Evolutionary conservation across 2,797 vertebrate species (phyloP).

Genomic region (Poliocrania exsul): DNA sequence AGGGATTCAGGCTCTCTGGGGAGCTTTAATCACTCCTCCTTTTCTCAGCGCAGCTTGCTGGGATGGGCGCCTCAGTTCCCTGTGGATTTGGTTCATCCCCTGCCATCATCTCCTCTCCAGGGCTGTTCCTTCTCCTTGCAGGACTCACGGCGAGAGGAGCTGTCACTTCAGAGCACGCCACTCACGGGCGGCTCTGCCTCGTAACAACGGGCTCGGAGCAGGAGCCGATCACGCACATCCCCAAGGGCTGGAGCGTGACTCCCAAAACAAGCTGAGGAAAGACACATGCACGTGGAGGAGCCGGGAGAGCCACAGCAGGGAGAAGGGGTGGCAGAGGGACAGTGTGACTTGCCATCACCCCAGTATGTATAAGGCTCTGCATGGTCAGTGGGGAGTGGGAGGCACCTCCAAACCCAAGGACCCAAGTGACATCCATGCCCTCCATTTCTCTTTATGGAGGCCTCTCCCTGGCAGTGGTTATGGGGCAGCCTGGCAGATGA

Average conservation of each 20-base stretch:
- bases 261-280: not conserved
- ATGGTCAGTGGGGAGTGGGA: accelerated
- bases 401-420: not conserved
- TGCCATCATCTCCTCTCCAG: not conserved
- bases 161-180: conserved; percentile 9
- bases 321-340: not conserved
- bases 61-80: not conserved
- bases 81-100: not conserved
- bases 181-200: not conserved
- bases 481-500: not conserved
- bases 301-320: accelerated
- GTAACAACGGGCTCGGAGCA: accelerated
- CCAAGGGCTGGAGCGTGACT: not conserved
- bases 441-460: not conserved
- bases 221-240: not conserved
- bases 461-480: not conserved
- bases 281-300: accelerated
- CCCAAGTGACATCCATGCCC: not conserved
- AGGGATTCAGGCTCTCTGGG: not conserved
- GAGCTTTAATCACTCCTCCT: not conserved
- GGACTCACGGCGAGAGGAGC: not conserved
- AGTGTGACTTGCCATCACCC: not conserved
- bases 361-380: accelerated
- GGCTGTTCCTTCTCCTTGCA: not conserved
- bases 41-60: not conserved